phyloP scores from a whole-genome alignment of 2,797 vertebrate species.

The Squalus acanthias region DNA sequence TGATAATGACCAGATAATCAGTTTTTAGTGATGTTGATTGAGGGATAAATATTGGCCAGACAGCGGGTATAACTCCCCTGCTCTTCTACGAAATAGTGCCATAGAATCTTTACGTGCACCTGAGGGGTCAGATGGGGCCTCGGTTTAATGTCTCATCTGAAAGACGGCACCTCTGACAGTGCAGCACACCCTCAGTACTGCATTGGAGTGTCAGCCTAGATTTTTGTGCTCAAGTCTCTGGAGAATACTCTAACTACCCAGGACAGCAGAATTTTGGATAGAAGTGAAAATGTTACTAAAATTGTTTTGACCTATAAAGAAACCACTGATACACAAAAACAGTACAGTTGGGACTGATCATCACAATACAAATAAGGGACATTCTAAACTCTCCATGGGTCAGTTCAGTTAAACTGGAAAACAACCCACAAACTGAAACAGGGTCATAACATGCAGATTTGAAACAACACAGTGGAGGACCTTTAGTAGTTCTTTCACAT shows the following conservation, averaged over 20 bases:
- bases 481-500: constrained; percentile 1
- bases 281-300: background rate
- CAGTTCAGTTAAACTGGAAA: constrained; percentile 8
- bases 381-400: background rate
- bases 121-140: too few relatives aligned
- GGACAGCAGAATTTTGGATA: background rate
- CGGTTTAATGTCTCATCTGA: too few relatives aligned
- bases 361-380: background rate
- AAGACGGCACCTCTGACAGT: too few relatives aligned
- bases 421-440: background rate
- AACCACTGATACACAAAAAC: background rate
- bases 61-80: too few relatives aligned
- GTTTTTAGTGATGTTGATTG: too few relatives aligned
- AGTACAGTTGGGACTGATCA: background rate
- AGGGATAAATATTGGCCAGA: too few relatives aligned
- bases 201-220: too few relatives aligned
- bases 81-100: too few relatives aligned
- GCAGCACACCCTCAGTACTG: too few relatives aligned
- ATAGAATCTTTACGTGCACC: too few relatives aligned
- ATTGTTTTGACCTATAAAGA: background rate
- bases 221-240: too few relatives aligned
- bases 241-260: background rate
- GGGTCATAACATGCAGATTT: background rate
- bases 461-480: background rate
- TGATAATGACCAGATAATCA: too few relatives aligned